Evolutionary conservation across 2,888 invertebrate species (phyloP), one percentile per base, ranked within the genome.

Genomic region (Venustoraphidia nigricollis): DNA sequence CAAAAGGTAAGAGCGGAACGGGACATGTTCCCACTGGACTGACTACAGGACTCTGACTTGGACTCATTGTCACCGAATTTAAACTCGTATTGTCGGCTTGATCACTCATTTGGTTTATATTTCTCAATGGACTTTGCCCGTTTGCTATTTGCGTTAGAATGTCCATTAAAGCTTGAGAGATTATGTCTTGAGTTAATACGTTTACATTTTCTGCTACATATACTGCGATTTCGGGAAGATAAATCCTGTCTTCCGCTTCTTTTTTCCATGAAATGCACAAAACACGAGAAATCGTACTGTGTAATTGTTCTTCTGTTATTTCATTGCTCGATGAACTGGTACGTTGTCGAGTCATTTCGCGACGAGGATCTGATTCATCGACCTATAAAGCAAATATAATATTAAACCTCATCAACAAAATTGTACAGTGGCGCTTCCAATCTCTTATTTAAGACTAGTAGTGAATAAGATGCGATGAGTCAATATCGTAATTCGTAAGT

Each of bases 241-340:
- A 70, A 55, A 73, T 62, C 40, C 61, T 62, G 11, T 64, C 66
- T 39, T 71, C 70, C 13, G 66, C 58, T 50, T 67, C 65, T 49
- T 68, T 69, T 49, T 68, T 69, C 79, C 84, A 87, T 2, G 83
- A 79, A 37, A 81, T 80, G 61, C 81, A 79, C 13, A 88, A 66
- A 48, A 88, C 77, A 58, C 80, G 75, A 2, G 81, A 79, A 44
- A 85, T 71, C 53, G 80, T 73, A 47, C 71, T 65, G 52, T 77
- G 68, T 27, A 83, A 68, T 59, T 82, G 80, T 46, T 82, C 81
- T 51, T 76, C 75, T 8, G 76, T 76, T 47, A 79, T 65, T 60
- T 82, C 83, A 10, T 72, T 71, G 52, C 72, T 70, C 8, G 62
- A 61, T 6, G 63, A 62, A 10, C 59, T 58, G 4, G 63, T 65